Percentiles rank a stretch among this genome's conserved stretches.
Conservation (phyloP, 2,113 vertebrate species). For the Centropus unirufus region DNA sequence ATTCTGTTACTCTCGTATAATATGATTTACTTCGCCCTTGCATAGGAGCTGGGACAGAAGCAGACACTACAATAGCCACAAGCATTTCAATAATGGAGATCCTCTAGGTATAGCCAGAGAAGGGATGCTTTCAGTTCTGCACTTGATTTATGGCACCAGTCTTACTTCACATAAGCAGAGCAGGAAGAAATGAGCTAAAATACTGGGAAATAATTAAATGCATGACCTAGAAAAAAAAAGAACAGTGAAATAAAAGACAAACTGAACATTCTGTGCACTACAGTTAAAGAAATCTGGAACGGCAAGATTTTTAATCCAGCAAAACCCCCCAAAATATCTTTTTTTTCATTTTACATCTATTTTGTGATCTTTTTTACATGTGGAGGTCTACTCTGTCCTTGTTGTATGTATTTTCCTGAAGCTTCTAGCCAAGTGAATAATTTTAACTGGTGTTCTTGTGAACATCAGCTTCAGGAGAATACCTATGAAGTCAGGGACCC, state of each 20-base stretch:
- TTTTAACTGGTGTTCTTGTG: background rate
- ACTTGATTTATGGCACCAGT: background rate
- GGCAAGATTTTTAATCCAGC: background rate
- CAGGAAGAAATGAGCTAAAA: background rate
- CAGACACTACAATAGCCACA: background rate
- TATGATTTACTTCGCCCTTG: background rate
- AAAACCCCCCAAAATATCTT: background rate
- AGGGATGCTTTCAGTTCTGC: background rate
- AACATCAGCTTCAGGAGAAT: background rate
- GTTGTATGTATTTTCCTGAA: background rate
- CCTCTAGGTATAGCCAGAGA: background rate
- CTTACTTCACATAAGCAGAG: background rate
- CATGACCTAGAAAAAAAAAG: background rate
- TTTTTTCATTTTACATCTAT: background rate
- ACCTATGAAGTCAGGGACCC: background rate
- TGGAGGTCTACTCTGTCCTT: background rate
- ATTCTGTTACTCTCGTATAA: background rate
- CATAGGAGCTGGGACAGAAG: background rate
- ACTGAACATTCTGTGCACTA: background rate
- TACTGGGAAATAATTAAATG: background rate
- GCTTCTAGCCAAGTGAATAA: background rate
- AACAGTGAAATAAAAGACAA: background rate
- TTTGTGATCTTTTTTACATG: background rate
- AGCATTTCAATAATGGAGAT: conserved; percentile 6
- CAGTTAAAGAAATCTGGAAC: background rate